Evolutionary conservation across 2,888 invertebrate genomes (phyloP).

Genomic region (Caenorhabditis panamensis): DNA sequence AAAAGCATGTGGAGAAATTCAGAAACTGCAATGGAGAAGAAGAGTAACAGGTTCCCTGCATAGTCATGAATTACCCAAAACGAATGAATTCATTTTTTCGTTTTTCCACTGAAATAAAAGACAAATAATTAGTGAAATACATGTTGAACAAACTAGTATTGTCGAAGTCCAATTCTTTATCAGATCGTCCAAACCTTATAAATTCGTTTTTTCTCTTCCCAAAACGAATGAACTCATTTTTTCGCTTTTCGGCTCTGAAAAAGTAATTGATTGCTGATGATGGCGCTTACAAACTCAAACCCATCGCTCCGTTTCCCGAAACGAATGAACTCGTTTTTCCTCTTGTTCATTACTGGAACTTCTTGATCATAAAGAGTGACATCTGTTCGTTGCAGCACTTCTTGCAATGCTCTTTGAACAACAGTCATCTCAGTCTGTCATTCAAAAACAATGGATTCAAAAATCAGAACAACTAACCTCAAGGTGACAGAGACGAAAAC

Average conservation of each 20-base stretch:
- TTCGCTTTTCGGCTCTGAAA: conserved; percentile 67
- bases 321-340: conserved; percentile 74
- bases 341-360: conserved; percentile 54
- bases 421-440: conserved; percentile 63
- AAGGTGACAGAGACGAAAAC: conserved; percentile 63
- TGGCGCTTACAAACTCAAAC: conserved; percentile 7
- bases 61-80: conserved; percentile 47
- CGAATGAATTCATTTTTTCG: conserved; percentile 71
- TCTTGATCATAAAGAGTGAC: conserved; percentile 43
- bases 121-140: not conserved
- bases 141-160: conserved; percentile 23
- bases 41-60: conserved; percentile 2
- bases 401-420: conserved; percentile 70
- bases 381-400: conserved; percentile 67
- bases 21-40: not conserved
- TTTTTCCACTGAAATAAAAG: conserved; percentile 59
- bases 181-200: conserved; percentile 63
- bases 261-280: not conserved
- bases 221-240: conserved; percentile 73
- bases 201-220: conserved; percentile 73
- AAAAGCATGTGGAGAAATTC: too few species aligned
- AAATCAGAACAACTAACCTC: conserved; percentile 52
- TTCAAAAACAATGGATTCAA: not conserved
- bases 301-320: conserved; percentile 71
- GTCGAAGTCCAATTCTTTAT: conserved; percentile 37